These are phyloP conservation scores for Brachylomia viminalis DNA, from an alignment of 2,888 invertebrate species.

Conservation along the genomic window DNA sequence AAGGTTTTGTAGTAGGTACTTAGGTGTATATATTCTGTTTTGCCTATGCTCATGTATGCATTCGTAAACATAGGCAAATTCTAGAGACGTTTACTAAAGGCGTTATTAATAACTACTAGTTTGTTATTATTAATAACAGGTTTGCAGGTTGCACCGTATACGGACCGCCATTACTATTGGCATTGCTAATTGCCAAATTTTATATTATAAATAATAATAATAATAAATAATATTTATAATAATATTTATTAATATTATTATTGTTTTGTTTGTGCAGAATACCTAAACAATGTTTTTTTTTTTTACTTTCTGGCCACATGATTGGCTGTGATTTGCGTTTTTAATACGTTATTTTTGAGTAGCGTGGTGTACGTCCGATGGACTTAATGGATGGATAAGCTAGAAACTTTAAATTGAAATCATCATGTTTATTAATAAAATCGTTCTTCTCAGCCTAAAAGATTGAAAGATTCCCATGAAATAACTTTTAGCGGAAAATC, in stretches of 20 bases:
- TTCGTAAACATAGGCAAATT: too few relatives aligned
- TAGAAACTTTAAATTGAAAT: neutral
- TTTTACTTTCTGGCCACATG: neutral
- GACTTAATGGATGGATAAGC: too few relatives aligned
- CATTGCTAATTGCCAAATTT: too few relatives aligned
- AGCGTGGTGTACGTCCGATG: neutral
- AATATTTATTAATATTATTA: too few relatives aligned
- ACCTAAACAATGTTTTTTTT: neutral
- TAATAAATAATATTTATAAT: too few relatives aligned
- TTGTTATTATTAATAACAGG: too few relatives aligned
- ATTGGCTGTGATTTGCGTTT: neutral
- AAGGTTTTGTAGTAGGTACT: too few relatives aligned
- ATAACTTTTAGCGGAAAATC: slow-evolving; percentile 28
- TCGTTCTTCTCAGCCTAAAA: neutral
- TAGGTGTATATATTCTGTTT: too few relatives aligned
- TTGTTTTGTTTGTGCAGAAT: neutral
- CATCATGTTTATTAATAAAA: slow-evolving; percentile 3
- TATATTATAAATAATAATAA: too few relatives aligned
- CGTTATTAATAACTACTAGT: too few relatives aligned
- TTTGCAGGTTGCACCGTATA: neutral
- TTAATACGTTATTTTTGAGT: neutral
- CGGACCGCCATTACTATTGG: neutral
- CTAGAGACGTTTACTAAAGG: too few relatives aligned
- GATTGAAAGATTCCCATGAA: slow-evolving; percentile 31
- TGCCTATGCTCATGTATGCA: too few relatives aligned